Evolutionary conservation across 2,797 vertebrate species (phyloP).

Genomic region (Gymnothorax javanicus): DNA sequence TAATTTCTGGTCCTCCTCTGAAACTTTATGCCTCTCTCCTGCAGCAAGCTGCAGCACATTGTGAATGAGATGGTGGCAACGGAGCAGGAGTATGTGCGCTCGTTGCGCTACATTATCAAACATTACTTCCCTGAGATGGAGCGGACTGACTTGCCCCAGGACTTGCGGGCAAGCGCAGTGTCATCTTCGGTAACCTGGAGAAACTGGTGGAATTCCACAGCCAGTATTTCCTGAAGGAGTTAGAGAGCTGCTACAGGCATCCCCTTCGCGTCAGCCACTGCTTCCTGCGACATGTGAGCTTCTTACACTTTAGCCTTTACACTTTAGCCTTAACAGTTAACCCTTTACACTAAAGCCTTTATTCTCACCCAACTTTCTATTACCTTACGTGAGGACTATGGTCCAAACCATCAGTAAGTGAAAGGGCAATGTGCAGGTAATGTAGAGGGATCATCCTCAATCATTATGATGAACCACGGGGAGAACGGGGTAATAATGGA

Average conservation of each 20-base stretch:
- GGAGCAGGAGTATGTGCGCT: conserved; percentile 89
- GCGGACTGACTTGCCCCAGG: conserved; percentile 85
- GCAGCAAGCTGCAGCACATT: conserved; percentile 86
- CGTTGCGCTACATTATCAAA: conserved; percentile 83
- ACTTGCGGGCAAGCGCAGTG: conserved; percentile 88
- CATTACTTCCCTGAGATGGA: conserved; percentile 96
- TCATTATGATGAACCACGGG: not conserved
- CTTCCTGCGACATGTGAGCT: conserved; percentile 86
- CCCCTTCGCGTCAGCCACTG: conserved; percentile 88
- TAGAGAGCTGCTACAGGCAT: conserved; percentile 90
- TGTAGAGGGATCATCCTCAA: not conserved
- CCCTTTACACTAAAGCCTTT: conserved; percentile 86
- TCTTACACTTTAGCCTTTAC: conserved; percentile 81
- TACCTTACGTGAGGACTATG: not conserved
- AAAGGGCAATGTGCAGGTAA: not conserved
- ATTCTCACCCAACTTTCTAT: conserved; percentile 60
- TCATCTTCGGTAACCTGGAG: conserved; percentile 94
- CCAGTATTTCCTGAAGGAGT: conserved; percentile 90
- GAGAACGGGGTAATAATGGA: too few relatives aligned
- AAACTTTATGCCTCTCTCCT: not conserved
- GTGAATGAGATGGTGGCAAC: conserved; percentile 94
- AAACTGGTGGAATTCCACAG: conserved; percentile 93
- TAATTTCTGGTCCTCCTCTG: not conserved
- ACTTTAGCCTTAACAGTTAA: conserved; percentile 82
- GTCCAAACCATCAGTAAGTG: not conserved